Evolutionary conservation across 2,113 vertebrate species (phyloP), one percentile per base, ranked within the genome.

Genomic region (Machaerirhynchus nigripectus): DNA sequence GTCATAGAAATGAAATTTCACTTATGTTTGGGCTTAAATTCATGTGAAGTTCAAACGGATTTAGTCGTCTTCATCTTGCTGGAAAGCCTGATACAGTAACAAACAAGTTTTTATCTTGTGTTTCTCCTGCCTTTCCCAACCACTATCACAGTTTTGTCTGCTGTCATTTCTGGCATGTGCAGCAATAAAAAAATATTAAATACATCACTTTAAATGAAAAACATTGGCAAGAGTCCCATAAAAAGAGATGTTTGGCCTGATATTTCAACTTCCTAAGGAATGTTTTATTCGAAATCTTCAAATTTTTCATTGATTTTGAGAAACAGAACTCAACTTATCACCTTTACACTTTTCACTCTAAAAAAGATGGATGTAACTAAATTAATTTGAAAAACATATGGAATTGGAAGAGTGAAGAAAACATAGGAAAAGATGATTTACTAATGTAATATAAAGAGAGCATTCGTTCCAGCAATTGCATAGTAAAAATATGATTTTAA

Each of bases 21-120:
- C 11, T 84, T 92, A 17, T 11, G 20, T 63, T 89, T 57, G 47
- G 9, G 11, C 61, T 88, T 78, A 47, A 55, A 94, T 53, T 89
- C 4, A 50, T 68, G 35, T 1, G 2, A 91, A 53, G 16, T 68
- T 97, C 24, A 89, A 75, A 84, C 23, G 1, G 6, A 67, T 87
- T 77, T 86, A 76, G 19, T 95, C 81, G 60, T 59, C 35, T 70
- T 63, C 23, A 84, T 49, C 83, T 78, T 71, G n/a, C 49, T 67
- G 16, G 39, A 63, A n/a, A 87, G 23, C 6, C 26, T 61, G 18
- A 37, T 50, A 31, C 40, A 83, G 19, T 67, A 59, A 37, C 6
- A 87, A 35, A 78, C 5, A 42, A 11, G 4, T 61, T 92, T 67
- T 47, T 17, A 7, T 60, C 35, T 64, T 69, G 22, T n/a, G 12